Evolutionary conservation across 1,140 invertebrate species (phyloP), one percentile per base, ranked within the genome.

Genomic region (Drosophila murphyi): DNA sequence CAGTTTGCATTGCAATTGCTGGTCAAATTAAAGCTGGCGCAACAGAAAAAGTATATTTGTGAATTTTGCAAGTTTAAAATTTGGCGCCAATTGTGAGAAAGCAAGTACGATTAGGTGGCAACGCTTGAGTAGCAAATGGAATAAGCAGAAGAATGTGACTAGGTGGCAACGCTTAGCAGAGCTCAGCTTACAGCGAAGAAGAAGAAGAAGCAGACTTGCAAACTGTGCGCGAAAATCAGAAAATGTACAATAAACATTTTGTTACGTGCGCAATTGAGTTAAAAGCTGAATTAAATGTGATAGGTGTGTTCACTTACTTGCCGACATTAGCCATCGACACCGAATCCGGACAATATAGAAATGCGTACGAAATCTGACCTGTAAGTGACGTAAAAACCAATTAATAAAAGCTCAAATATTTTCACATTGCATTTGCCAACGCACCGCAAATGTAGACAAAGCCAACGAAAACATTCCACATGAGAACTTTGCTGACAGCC

Each of bases 391-490:
- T 4, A 43, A 43, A 43, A 0, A 43, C 10, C 10, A 43, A 37
- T 5, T 37, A 7, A 7, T 37, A 5, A 37, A n/a, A 43, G 4
- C 1, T 4, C 3, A 43, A 43, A 0, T 20, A 35, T 20, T 3
- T 8, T 31, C 34, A 94, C 94, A 57, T 94, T 94, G 3, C 81
- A n/a, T 4, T 4, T 79, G n/a, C 31, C 5, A 94, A 75, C 82
- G 94, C 92, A 28, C 94, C 94, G 4, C 92, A 29, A 5, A 95
- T 92, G 51, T 93, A 95, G 7, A 94, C 79, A 5, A 93, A 63
- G 2, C 95, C 95, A 34, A 95, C 94, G 2, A 95, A 59, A 0
- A 96, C 94, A 80, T 96, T 96, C 95, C 95, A 96, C 48, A 93
- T 92, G 0, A 96, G 92, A 0, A 96, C 91, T 48, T 93, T 94